Evolutionary conservation across 1,140 invertebrate genomes (phyloP).

Genomic region (Heliconius himera): DNA sequence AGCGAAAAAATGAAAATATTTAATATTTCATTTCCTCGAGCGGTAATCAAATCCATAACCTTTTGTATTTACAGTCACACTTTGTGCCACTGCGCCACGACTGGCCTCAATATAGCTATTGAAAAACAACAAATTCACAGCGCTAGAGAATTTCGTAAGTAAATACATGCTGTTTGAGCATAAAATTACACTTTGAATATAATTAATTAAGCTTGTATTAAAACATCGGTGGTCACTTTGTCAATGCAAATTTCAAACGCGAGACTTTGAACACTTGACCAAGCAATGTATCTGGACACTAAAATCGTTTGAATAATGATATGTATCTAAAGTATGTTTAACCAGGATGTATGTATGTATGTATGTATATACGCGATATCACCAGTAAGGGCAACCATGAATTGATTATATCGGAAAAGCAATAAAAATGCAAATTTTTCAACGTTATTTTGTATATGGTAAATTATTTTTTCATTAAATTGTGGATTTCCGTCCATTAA

Average conservation of each 20-base stretch:
- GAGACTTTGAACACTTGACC: constrained; percentile 24
- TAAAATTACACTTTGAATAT: background rate
- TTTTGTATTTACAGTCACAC: too few relatives aligned
- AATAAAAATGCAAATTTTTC: constrained; percentile 11
- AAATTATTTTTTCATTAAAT: constrained; percentile 1
- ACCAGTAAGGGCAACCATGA: constrained; percentile 5
- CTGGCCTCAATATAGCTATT: too few relatives aligned
- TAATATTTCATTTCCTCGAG: too few relatives aligned
- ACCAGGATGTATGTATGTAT: background rate
- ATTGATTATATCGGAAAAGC: constrained; percentile 13
- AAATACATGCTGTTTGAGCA: background rate
- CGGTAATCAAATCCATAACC: too few relatives aligned
- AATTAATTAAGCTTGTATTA: constrained; percentile 10
- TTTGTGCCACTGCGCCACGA: too few relatives aligned
- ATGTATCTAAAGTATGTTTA: constrained; percentile 28
- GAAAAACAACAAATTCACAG: too few relatives aligned
- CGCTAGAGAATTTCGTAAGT: background rate
- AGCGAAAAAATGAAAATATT: too few relatives aligned
- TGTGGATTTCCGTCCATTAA: background rate
- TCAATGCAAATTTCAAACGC: constrained; percentile 25
- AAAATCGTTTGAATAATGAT: constrained; percentile 36
- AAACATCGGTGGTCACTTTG: constrained; percentile 1
- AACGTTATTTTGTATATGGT: constrained; percentile 8
- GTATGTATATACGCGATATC: background rate
- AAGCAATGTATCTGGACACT: constrained; percentile 22